Evolutionary conservation across 2,888 invertebrate genomes (phyloP).

Genomic region (Dascillus cervinus): DNA sequence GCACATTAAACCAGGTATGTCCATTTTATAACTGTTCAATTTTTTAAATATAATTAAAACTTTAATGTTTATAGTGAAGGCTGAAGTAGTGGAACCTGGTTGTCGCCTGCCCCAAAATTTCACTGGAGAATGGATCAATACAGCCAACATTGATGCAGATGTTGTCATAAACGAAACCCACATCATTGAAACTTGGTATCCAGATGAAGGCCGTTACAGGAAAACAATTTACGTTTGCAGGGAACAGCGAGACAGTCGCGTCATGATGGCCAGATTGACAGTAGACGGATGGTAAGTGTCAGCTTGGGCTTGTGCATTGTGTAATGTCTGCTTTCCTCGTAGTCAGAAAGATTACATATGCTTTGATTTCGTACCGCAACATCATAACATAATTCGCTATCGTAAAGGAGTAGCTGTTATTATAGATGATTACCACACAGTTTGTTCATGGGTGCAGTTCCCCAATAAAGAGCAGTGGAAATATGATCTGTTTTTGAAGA

Average conservation of each 20-base stretch:
- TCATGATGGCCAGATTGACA: constrained; percentile 93
- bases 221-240: constrained; percentile 90
- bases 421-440: constrained; percentile 83
- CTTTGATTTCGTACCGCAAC: constrained; percentile 91
- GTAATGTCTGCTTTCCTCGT: constrained; percentile 25
- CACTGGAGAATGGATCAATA: constrained; percentile 93
- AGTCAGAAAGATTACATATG: constrained; percentile 97
- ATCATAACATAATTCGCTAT: constrained; percentile 92
- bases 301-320: background rate
- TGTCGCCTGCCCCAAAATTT: constrained; percentile 92
- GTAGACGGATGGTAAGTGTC: constrained; percentile 79
- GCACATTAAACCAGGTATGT: constrained; percentile 70
- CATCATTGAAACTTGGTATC: constrained; percentile 91
- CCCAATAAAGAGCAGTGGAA: constrained; percentile 78
- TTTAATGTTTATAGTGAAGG: constrained; percentile 47
- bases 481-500: constrained; percentile 78
- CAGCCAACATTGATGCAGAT: constrained; percentile 94
- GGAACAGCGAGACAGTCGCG: constrained; percentile 81
- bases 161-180: constrained; percentile 92
- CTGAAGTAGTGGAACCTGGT: constrained; percentile 83
- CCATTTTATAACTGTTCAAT: constrained; percentile 13
- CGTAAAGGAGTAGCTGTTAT: constrained; percentile 83
- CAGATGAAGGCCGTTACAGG: constrained; percentile 82
- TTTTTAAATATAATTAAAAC: constrained; percentile 3
- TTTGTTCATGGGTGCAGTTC: constrained; percentile 92